Percentiles rank a stretch among this genome's conserved stretches.
Conservation (phyloP, 2,888 invertebrate species). For the Incurvaria masculella region DNA sequence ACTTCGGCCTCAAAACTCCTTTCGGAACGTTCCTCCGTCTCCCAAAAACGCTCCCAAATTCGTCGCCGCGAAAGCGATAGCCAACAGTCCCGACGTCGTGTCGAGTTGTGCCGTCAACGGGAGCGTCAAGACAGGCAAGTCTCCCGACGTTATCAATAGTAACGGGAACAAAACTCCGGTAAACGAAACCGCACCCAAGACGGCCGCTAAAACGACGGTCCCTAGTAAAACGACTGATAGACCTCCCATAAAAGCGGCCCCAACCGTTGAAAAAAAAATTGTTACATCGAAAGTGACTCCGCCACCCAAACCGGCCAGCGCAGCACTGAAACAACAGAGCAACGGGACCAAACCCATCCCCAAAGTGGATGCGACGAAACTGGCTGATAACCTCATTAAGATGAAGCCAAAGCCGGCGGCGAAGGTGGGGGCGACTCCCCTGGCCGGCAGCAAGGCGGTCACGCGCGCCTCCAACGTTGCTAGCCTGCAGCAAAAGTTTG, state of each 20-base stretch:
- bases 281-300: slow-evolving; percentile 26
- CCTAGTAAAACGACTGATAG: slow-evolving; percentile 40
- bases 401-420: slow-evolving; percentile 41
- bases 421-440: slow-evolving; percentile 30
- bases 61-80: slow-evolving; percentile 28
- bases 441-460: slow-evolving; percentile 43
- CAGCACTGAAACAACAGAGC: slow-evolving; percentile 24
- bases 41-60: slow-evolving; percentile 37
- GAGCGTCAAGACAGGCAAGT: slow-evolving; percentile 50
- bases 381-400: slow-evolving; percentile 48
- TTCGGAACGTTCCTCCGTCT: slow-evolving; percentile 39
- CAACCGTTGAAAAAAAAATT: slow-evolving; percentile 39
- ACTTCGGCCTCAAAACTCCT: slow-evolving; percentile 40
- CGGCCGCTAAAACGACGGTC: slow-evolving; percentile 40
- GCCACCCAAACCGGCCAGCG: slow-evolving; percentile 30
- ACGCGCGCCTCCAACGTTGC: slow-evolving; percentile 69
- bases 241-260: slow-evolving; percentile 37
- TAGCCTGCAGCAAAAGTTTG: slow-evolving; percentile 76
- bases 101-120: slow-evolving; percentile 63
- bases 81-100: slow-evolving; percentile 69
- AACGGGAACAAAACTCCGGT: slow-evolving; percentile 33
- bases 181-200: slow-evolving; percentile 43
- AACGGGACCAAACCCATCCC: slow-evolving; percentile 22
- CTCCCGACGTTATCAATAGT: slow-evolving; percentile 60
- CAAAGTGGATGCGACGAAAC: slow-evolving; percentile 34